These are phyloP conservation scores for Henicopernis longicauda DNA, from an alignment of 2,113 vertebrate genomes.

Conservation along the genomic window DNA sequence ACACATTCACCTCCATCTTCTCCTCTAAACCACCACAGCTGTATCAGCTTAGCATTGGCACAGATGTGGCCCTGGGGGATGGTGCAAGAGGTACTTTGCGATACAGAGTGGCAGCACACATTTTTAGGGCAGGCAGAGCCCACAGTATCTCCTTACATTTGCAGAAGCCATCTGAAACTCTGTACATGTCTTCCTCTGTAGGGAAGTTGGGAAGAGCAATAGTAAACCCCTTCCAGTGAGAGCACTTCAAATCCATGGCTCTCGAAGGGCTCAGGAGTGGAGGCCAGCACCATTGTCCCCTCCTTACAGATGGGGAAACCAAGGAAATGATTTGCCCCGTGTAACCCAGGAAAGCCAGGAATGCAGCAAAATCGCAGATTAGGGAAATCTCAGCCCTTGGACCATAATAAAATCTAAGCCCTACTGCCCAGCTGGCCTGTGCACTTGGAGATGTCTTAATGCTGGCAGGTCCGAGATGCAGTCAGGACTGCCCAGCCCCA, in stretches of 20 bases:
- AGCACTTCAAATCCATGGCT: neutral
- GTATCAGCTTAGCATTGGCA: neutral
- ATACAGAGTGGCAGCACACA: neutral
- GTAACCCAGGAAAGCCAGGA: neutral
- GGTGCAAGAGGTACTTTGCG: neutral
- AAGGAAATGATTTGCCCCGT: neutral
- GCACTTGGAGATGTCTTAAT: neutral
- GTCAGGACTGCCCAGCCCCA: neutral
- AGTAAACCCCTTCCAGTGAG: neutral
- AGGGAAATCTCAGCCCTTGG: neutral
- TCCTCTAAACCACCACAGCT: neutral
- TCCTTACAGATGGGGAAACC: neutral
- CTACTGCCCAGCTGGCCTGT: neutral
- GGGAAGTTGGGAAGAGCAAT: neutral
- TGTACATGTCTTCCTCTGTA: neutral
- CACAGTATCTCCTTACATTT: neutral
- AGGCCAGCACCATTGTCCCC: neutral
- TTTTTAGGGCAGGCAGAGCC: neutral
- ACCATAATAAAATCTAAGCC: neutral
- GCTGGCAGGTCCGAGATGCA: neutral
- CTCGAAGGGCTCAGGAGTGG: neutral
- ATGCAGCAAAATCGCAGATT: neutral
- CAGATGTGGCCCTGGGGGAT: neutral
- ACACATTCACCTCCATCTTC: fast-evolving
- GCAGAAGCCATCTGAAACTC: neutral